Evolutionary conservation across 1,140 invertebrate genomes (phyloP), one percentile per base, ranked within the genome.

Genomic region (Nixonia krombeini): DNA sequence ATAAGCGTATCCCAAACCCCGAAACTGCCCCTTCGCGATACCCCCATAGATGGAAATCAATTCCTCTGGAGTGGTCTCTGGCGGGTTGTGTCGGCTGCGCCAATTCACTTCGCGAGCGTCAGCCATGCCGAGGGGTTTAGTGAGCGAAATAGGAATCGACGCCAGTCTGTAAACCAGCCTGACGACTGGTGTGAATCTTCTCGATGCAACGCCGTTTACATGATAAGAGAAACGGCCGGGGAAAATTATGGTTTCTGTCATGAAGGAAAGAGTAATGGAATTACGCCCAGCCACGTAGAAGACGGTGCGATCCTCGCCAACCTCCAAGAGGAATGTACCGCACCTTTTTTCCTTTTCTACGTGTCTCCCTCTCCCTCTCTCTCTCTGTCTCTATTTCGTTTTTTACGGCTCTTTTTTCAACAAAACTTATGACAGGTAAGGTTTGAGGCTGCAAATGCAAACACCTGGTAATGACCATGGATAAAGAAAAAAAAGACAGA

Each of bases 51-150:
- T 58, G 49, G 58, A 69, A 69, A 69, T 69, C 65, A 69, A 69
- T 69, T 69, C 59, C 53, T 59, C 16, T 59, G 42, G 66, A 69
- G 58, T 69, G 66, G 66, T 64, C 66, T 50, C 55, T 55, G 49
- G 58, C 59, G 66, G 66, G 53, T 63, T 62, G 50, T 58, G 58
- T 63, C 37, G 55, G 53, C 38, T 55, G 23, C 40, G 38, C 26
- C 58, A 55, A n/a, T n/a, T n/a, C n/a, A 67, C 37, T 40, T 17
- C 9, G 37, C 37, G 16, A 40, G 56, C 50, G 31, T 37, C 50
- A 45, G 46, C n/a, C n/a, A n/a, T n/a, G n/a, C n/a, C n/a, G n/a
- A n/a, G n/a, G 47, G 42, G 55, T 58, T 64, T 40, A 13, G 8
- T 37, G 17, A 46, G 41, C 59, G 55, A 61, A 58, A 70, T 59